A percentile compares a stretch with the other conserved stretches of the same genome.
phyloP scores from a whole-genome alignment of 2,888 invertebrate species.

The Synergus umbraculus region DNA sequence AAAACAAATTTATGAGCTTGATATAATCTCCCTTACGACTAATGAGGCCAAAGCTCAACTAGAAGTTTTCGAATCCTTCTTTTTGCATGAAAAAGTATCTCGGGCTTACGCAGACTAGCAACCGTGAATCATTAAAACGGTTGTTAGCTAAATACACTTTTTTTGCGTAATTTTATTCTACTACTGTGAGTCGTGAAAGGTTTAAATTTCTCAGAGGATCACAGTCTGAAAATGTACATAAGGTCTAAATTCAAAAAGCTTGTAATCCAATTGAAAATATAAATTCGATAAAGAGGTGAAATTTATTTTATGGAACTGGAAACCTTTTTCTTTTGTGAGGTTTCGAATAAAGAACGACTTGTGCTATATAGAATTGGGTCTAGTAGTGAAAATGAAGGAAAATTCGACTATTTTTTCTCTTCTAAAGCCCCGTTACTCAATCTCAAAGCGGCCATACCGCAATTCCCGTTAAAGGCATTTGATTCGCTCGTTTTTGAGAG shows the following conservation, averaged over 20 bases:
- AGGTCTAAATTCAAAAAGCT: neutral
- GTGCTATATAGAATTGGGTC: neutral
- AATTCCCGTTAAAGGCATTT: slow-evolving; percentile 10
- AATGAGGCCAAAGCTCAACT: slow-evolving; percentile 7
- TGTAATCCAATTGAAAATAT: neutral
- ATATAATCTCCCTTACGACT: neutral
- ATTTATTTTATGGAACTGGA: neutral
- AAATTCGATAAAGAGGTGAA: neutral
- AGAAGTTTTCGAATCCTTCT: neutral
- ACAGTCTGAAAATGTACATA: neutral
- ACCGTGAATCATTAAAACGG: neutral
- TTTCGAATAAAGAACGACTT: no score
- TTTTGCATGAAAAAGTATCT: neutral
- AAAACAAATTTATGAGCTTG: neutral
- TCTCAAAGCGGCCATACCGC: slow-evolving; percentile 4
- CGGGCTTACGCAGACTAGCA: neutral
- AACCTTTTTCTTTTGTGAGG: neutral
- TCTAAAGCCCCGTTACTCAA: neutral
- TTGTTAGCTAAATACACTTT: neutral
- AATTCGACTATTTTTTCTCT: neutral
- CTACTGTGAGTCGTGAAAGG: neutral
- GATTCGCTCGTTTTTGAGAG: neutral
- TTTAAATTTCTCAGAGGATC: neutral
- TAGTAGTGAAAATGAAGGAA: neutral
- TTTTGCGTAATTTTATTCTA: neutral